Evolutionary conservation across 53 echinoderm and acorn worm genomes (phyloP).

Genomic region (Paracentrotus lividus): DNA sequence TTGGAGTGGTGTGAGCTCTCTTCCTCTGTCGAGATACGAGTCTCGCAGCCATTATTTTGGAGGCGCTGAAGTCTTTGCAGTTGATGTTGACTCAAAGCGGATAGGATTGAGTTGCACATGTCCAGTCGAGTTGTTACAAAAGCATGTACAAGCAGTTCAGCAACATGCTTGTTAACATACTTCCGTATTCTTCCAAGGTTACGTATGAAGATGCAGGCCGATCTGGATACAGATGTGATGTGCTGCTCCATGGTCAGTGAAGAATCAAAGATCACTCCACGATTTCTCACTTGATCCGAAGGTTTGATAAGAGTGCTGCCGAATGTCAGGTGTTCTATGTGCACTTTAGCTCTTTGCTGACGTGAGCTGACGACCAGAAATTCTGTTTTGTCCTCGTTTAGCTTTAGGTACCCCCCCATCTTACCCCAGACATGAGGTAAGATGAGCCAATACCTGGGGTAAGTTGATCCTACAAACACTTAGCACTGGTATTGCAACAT

Average conservation of each 20-base stretch:
- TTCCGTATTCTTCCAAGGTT: constrained; percentile 39
- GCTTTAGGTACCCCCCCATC: background rate
- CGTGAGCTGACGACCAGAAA: constrained; percentile 1
- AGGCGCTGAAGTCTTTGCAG: no score
- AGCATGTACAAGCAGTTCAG: constrained; percentile 31
- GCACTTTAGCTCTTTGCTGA: background rate
- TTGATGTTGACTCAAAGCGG: no score
- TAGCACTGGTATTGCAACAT: no score
- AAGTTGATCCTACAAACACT: no score
- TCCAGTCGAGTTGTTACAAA: constrained; percentile 13
- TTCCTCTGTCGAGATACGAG: no score
- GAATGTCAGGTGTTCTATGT: background rate
- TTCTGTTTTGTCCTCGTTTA: background rate
- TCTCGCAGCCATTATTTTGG: no score
- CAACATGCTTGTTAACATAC: background rate
- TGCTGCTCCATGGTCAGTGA: constrained; percentile 29
- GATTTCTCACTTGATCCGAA: background rate
- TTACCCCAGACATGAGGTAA: no score
- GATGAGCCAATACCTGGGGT: no score
- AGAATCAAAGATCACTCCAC: constrained; percentile 22
- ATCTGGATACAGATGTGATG: no score
- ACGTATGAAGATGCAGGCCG: constrained; percentile 18
- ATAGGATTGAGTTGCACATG: no score
- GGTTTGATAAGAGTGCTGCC: background rate
- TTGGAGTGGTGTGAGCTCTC: no score